Base-by-base conservation (phyloP, 2,113 vertebrate genomes). In the Leptobrachium leishanense region DNA sequence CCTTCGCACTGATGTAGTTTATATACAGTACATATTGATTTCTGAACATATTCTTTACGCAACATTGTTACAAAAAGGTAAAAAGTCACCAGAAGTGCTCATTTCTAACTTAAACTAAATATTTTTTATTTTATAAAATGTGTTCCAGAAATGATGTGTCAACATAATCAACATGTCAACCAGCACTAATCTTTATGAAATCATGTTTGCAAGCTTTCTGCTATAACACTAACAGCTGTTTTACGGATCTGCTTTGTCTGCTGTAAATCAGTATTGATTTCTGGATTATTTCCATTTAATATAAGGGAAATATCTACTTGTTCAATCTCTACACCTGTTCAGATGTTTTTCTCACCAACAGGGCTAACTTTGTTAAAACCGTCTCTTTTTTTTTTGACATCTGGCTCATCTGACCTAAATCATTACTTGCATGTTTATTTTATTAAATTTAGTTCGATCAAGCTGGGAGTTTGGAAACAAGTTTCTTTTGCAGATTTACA, bases 161-260 rank as follows among this genome's bases (percentile, higher is more conserved):
- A n/a, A 43, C n/a, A 15, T 42, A 42, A 65, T 43, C 68, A 79
- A 64, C 39, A 72, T 3, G 62, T 70, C 69, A 63, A 44, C 11
- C 43, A 41, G 13, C 43, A 6, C 5, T 12, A 72, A 55, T 53
- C 15, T 75, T 75, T 65, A 1, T 20, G 10, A 79, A 72, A 65
- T 65, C 43, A 0, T 2, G 41, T 8, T 76, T 84, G 75, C 59
- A 85, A 10, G 70, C 77, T 83, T 85, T 65, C 71, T 13, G 66
- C 65, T 77, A 54, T 57, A 72, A 83, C 86, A 72, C 62, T 87
- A 86, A 85, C 88, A 89, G 84, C 85, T 90, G 84, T 85, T 87
- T 84, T 79, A 83, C 86, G 83, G 71, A 86, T 88, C 88, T 88
- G 79, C 74, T 82, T 87, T 81, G 87, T 86, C 86, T 91, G 85